Evolutionary conservation across 1,140 invertebrate genomes (phyloP).

Genomic region (Drosophila equinoxialis): DNA sequence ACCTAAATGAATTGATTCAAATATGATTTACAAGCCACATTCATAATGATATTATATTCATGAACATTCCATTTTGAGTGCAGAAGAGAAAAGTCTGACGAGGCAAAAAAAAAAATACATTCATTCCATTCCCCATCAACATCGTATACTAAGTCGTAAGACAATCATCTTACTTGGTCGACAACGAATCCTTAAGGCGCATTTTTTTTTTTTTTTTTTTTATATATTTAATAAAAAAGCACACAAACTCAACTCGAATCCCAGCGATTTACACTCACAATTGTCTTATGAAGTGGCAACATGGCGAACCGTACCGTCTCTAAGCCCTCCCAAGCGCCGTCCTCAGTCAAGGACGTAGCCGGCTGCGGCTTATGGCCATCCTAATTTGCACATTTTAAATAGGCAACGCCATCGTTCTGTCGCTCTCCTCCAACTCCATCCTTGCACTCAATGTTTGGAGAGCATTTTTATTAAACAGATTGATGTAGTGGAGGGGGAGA

Average conservation of each 20-base stretch:
- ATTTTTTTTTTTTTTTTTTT: background rate
- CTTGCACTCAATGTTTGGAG: slow-evolving; percentile 9
- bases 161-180: background rate
- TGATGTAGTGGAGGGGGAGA: slow-evolving; percentile 15
- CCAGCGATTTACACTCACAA: slow-evolving; percentile 64
- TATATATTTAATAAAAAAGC: slow-evolving; percentile 63
- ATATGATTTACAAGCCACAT: too few relatives aligned
- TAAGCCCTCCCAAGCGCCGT: background rate
- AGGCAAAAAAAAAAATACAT: background rate
- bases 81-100: too few relatives aligned
- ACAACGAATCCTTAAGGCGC: slow-evolving; percentile 34
- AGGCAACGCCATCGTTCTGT: slow-evolving; percentile 32
- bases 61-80: slow-evolving; percentile 13
- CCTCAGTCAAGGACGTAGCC: slow-evolving; percentile 32
- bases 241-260: slow-evolving; percentile 41
- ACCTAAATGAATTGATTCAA: too few relatives aligned
- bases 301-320: slow-evolving; percentile 27
- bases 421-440: background rate
- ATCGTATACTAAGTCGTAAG: slow-evolving; percentile 8
- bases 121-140: slow-evolving; percentile 4
- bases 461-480: slow-evolving; percentile 66
- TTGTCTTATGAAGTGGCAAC: slow-evolving; percentile 77
- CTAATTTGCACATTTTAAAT: slow-evolving; percentile 82
- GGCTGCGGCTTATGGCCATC: slow-evolving; percentile 66
- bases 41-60: too few relatives aligned